A percentile compares a stretch with the other conserved stretches of the same genome.
phyloP scores from a whole-genome alignment of 2,113 vertebrate species.

The Ophthalmolycus amberensis region DNA sequence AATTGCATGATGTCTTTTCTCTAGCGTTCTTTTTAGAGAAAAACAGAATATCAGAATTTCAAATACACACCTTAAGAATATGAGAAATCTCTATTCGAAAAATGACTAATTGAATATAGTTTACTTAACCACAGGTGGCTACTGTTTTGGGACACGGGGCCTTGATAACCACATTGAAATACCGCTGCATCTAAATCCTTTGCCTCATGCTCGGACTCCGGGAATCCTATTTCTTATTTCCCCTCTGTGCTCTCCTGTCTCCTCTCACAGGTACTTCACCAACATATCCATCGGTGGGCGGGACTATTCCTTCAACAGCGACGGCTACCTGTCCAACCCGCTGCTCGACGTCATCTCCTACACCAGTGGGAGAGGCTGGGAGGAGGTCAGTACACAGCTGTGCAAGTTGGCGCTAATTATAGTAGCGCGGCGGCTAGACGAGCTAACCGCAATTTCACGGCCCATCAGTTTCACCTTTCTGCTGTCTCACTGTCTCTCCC shows the following conservation, averaged over 20 bases:
- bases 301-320: constrained; percentile 95
- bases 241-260: constrained; percentile 2
- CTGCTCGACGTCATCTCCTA: constrained; percentile 94
- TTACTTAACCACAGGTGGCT: neutral
- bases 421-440: constrained; percentile 23
- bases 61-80: too few species aligned
- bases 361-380: constrained; percentile 91
- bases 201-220: neutral
- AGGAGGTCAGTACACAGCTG: constrained; percentile 88
- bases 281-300: constrained; percentile 94
- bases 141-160: neutral
- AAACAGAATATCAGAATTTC: too few species aligned
- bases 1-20: neutral
- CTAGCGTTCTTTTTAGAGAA: neutral
- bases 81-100: too few species aligned
- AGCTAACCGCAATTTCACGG: constrained; percentile 60
- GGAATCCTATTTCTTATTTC: neutral
- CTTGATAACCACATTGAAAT: neutral
- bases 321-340: constrained; percentile 94
- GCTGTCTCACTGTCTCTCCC: constrained; percentile 18
- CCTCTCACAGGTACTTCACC: constrained; percentile 88
- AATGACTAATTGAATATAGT: too few species aligned
- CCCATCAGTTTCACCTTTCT: constrained; percentile 41
- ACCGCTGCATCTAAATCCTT: too few species aligned
- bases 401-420: constrained; percentile 32